Conservation (phyloP, 2,888 invertebrate species). For the Lepidochrysops patricia region DNA sequence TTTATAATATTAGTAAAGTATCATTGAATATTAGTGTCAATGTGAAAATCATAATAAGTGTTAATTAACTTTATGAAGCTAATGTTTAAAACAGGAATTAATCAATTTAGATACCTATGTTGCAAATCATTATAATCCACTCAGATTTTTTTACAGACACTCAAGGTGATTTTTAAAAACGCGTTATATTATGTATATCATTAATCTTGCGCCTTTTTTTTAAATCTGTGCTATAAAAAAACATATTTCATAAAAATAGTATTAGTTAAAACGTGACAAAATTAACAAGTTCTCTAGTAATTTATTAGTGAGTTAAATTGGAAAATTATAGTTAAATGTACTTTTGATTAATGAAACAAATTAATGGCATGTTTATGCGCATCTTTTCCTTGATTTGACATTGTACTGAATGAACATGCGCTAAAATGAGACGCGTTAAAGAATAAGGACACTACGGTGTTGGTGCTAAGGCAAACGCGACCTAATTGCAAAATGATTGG, state of each 20-base stretch:
- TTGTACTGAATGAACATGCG: not conserved
- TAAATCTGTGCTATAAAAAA: too few relatives aligned
- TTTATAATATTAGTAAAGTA: too few relatives aligned
- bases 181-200: too few relatives aligned
- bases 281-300: too few relatives aligned
- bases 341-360: not conserved
- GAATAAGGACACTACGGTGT: not conserved
- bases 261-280: too few relatives aligned
- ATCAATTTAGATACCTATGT: not conserved
- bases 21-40: too few relatives aligned
- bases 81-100: not conserved
- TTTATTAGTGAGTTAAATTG: not conserved
- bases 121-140: not conserved
- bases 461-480: not conserved
- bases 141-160: not conserved
- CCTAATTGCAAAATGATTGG: not conserved
- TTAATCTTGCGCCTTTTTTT: too few relatives aligned
- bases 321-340: too few relatives aligned
- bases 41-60: too few relatives aligned
- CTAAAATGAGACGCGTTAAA: not conserved
- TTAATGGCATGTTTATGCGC: not conserved
- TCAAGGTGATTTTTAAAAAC: not conserved
- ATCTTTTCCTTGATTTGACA: not conserved
- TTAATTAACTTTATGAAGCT: not conserved
- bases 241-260: too few relatives aligned